These are phyloP conservation scores for Laspeyria flexula DNA, from an alignment of 2,888 invertebrate genomes.

Conservation along the genomic window DNA sequence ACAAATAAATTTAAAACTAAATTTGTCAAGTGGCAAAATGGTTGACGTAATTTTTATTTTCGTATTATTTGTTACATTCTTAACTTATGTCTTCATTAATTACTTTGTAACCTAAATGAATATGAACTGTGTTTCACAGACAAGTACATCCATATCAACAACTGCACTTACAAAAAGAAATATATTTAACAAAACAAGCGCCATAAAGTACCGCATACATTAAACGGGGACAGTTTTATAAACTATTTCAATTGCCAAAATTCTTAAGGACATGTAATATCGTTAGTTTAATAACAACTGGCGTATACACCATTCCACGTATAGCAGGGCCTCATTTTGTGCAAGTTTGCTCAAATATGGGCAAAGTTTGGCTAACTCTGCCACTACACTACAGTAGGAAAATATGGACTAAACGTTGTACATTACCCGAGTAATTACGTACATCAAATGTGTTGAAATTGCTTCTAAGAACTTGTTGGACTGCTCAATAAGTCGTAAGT, in stretches of 20 bases:
- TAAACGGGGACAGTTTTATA: not conserved
- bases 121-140: too few relatives aligned
- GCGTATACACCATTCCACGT: conserved; percentile 28
- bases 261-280: conserved; percentile 33
- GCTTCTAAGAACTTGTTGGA: not conserved
- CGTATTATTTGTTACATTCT: too few relatives aligned
- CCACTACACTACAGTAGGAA: conserved; percentile 35
- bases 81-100: too few relatives aligned
- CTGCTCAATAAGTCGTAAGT: not conserved
- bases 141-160: too few relatives aligned
- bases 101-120: too few relatives aligned
- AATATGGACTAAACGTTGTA: conserved; percentile 42
- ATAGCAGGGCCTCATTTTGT: conserved; percentile 37
- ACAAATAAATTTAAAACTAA: too few relatives aligned
- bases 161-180: too few relatives aligned
- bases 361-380: conserved; percentile 42
- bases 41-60: too few relatives aligned
- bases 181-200: not conserved
- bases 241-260: conserved; percentile 21
- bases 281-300: conserved; percentile 39
- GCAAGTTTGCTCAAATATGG: conserved; percentile 48
- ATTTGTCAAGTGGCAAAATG: too few relatives aligned
- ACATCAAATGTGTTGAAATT: conserved; percentile 19
- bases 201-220: not conserved
- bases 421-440: conserved; percentile 41